phyloP scores from a whole-genome alignment of 2,888 invertebrate species.

The Melieria omissa region DNA sequence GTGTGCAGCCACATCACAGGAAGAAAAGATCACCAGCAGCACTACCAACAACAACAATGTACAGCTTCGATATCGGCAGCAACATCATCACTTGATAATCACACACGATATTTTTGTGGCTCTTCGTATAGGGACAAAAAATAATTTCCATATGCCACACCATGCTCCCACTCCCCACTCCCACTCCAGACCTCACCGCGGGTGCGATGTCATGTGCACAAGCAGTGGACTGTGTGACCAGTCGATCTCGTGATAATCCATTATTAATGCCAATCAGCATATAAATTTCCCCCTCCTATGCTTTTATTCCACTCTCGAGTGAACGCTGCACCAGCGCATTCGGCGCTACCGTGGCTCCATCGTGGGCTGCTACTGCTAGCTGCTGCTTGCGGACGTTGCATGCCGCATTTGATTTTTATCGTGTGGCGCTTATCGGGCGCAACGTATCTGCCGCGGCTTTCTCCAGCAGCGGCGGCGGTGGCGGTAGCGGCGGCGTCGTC shows the following conservation, averaged over 20 bases:
- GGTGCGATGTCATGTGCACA: background rate
- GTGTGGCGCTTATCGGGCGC: constrained; percentile 55
- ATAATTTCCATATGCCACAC: constrained; percentile 60
- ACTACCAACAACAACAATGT: no score
- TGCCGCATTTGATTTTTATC: constrained; percentile 46
- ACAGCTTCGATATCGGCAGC: constrained; percentile 17
- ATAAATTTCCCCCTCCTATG: constrained; percentile 45
- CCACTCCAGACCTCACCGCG: background rate
- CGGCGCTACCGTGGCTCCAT: background rate
- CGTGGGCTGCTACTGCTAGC: background rate
- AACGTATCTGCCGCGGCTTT: background rate
- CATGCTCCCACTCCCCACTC: constrained; percentile 2
- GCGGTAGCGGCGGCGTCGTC: constrained; percentile 30
- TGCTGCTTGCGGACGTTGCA: background rate
- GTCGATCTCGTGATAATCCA: constrained; percentile 67
- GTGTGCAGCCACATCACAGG: no score
- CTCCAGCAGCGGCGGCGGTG: constrained; percentile 41
- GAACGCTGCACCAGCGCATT: background rate
- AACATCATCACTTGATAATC: constrained; percentile 52
- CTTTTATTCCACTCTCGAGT: no score
- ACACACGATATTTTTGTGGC: background rate
- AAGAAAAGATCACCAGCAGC: no score
- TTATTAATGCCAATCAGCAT: constrained; percentile 68
- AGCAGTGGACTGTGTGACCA: constrained; percentile 48
- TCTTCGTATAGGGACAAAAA: constrained; percentile 27